Conservation (phyloP, 1,140 invertebrate genomes). For the Streblospio benedicti region DNA sequence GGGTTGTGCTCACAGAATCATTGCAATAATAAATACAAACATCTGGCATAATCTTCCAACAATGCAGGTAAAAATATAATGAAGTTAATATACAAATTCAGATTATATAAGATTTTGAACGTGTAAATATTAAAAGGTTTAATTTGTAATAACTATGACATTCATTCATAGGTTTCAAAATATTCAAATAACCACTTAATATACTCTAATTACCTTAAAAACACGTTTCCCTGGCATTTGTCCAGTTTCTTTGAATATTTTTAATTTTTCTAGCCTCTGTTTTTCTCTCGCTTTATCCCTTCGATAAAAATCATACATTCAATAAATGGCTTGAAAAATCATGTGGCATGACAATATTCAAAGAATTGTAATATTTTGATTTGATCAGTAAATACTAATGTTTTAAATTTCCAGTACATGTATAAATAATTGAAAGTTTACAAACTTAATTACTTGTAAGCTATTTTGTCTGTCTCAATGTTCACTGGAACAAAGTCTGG, state of each 20-base stretch:
- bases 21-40: background rate
- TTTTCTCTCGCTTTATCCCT: constrained; percentile 69
- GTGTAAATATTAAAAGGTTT: background rate
- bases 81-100: background rate
- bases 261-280: constrained; percentile 62
- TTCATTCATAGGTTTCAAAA: background rate
- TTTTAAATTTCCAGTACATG: background rate
- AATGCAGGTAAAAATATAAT: background rate
- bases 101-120: background rate
- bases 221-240: constrained; percentile 17
- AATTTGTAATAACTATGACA: background rate
- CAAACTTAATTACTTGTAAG: constrained; percentile 61
- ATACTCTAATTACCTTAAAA: constrained; percentile 3
- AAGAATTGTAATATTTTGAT: no score
- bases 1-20: no score
- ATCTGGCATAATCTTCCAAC: background rate
- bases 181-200: background rate
- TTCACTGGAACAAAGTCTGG: constrained; percentile 58
- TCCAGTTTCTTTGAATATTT: constrained; percentile 64
- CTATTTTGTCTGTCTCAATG: constrained; percentile 66
- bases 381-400: background rate
- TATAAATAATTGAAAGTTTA: background rate
- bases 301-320: constrained; percentile 17
- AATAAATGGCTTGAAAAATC: no score
- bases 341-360: no score